Conservation (phyloP, 23 tunicate genomes). For the Trididemnum nubilum region DNA sequence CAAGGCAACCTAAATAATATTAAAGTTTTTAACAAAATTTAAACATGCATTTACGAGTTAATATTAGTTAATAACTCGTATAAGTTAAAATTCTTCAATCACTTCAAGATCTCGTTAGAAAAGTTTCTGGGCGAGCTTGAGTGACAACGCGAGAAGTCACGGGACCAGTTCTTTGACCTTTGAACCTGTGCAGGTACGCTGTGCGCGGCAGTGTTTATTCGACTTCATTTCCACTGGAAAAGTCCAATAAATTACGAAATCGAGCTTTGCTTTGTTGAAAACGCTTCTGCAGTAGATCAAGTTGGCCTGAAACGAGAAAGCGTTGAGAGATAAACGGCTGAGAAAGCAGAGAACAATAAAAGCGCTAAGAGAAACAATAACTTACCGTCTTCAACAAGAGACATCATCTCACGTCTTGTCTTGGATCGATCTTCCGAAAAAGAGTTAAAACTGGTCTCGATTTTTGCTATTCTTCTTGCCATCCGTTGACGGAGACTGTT, state of each 20-base stretch:
- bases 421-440: conserved; percentile 53
- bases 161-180: no score
- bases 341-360: not conserved
- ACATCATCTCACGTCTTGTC: conserved; percentile 50
- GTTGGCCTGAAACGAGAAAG: conserved; percentile 35
- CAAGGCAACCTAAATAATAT: no score
- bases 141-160: no score
- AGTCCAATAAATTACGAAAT: conserved; percentile 40
- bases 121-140: no score
- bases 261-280: conserved; percentile 76
- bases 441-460: conserved; percentile 49
- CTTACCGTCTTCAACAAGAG: conserved; percentile 44
- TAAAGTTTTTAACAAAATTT: no score
- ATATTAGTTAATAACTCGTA: no score
- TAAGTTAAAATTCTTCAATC: no score
- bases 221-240: not conserved
- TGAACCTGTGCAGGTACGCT: no score
- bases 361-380: no score
- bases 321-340: no score
- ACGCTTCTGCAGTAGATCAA: conserved; percentile 61
- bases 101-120: no score
- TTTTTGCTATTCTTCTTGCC: conserved; percentile 55
- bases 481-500: conserved; percentile 61
- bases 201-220: not conserved
- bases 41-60: no score